Evolutionary conservation across 2,797 vertebrate species (phyloP), one percentile per base, ranked within the genome.

Genomic region (Spinus olivaceus): DNA sequence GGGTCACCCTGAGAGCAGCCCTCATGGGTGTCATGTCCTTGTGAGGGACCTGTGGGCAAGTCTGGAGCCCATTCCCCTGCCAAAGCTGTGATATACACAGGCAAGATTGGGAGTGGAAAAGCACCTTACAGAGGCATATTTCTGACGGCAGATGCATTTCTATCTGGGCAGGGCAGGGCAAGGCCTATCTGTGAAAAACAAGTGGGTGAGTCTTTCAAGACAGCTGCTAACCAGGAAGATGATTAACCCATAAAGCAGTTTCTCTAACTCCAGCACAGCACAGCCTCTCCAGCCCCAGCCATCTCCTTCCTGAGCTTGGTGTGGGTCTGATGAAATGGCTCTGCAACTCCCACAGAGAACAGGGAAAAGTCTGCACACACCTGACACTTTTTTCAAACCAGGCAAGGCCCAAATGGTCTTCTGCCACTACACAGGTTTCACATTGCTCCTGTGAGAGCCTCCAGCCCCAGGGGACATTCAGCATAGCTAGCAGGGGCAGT

Each of bases 361-460:
- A 5, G 17, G 37, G 14, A 64, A 50, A 89, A 64, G 19, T 30
- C 56, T 70, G n/a, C n/a, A 44, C 22, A 9, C 20, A 57, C 10
- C n/a, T 9, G 30, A 53, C 35, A 73, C n/a, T 46, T 41, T 60
- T 65, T 65, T 63, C 44, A n/a, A 33, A 66, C 20, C 15, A 35
- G 7, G 32, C 23, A 83, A 69, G 16, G 32, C 39, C 24, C 71
- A 47, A 20, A 21, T 67, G 25, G 5, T 15, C 15, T 21, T 42
- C 44, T 33, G 32, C 21, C 5, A 1, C 53, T 35, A 60, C 0
- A 0, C 6, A 39, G 24, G 30, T 12, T 21, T 30, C 3, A 2
- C 3, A 1, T 28, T 59, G n/a, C 33, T 64, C 35, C 46, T 32
- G 18, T 12, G 3, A 1, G 42, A 69, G 64, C 22, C 51, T 57